Base-by-base conservation (phyloP, 2,113 vertebrate species). In the Solea solea region DNA sequence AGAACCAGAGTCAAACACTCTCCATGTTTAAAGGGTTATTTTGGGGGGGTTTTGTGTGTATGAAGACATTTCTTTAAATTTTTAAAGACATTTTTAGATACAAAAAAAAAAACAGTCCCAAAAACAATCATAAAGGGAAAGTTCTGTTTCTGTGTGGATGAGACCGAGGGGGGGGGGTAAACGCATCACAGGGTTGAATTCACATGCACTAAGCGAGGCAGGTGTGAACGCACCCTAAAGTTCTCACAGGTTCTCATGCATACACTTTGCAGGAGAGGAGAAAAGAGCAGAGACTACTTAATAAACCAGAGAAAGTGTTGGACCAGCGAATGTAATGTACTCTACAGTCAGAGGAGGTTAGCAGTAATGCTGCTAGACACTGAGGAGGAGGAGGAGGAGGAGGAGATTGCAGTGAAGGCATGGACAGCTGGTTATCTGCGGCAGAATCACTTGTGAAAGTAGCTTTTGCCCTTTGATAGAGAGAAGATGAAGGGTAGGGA, bases 401-500 rank as follows among this genome's bases (percentile, higher is more conserved):
- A 56, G 58, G 54, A 64, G 63, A 85, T 70, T 76, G 69, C 74
- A 83, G 81, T 39, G 7, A 8, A 40, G 72, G 70, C 78, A 42
- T 67, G 72, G 84, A 81, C 85, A 87, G 86, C 86, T 81, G 86
- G 82, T 91, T 91, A 91, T 91, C 88, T 85, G 85, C 57, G 64
- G 88, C 83, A 81, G 73, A 74, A 93, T 91, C 85, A 60, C 78
- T 71, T 72, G 82, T 89, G 86, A 91, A 87, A 86, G 74, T 50
- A 77, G 85, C 75, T 84, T 90, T 86, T 88, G 85, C 85, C 86
- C 90, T 91, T 88, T 92, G 89, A 93, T 90, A 82, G 87, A 93
- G 88, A 86, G 83, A 88, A 91, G 89, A 94, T 93, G 90, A 94
- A 90, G 89, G 84, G 61, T 83, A 74, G 74, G 81, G 94, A 93